Evolutionary conservation across 2,113 vertebrate genomes (phyloP).

Genomic region (Macquaria ambigua): DNA sequence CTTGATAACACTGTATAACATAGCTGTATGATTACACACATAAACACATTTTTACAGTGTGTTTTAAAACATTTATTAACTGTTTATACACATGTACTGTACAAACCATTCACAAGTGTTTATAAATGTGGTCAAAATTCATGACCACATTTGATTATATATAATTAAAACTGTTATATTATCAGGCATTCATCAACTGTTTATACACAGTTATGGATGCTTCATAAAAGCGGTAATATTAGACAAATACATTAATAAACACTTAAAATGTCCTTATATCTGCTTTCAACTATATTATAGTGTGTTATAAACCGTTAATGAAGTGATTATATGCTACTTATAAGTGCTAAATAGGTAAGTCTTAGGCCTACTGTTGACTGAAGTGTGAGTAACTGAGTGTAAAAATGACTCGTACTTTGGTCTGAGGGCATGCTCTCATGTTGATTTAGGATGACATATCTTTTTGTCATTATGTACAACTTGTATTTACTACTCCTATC

Average conservation of each 20-base stretch:
- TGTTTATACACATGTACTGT: no score
- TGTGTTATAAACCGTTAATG: background rate
- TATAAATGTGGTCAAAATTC: no score
- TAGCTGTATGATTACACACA: background rate
- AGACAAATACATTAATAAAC: no score
- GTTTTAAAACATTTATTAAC: background rate
- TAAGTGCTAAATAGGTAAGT: background rate
- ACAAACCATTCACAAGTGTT: no score
- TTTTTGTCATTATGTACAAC: conserved; percentile 4
- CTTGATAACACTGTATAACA: no score
- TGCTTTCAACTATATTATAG: no score
- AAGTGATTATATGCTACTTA: background rate
- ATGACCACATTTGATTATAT: background rate
- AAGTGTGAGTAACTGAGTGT: background rate
- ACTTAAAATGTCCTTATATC: background rate
- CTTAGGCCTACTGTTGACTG: background rate
- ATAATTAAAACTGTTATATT: background rate
- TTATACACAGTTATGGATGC: background rate
- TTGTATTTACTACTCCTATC: background rate
- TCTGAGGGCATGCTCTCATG: conserved; percentile 12
- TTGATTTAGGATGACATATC: background rate
- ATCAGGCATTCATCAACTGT: background rate
- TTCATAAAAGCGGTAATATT: background rate
- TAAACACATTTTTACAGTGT: background rate
- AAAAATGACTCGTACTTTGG: background rate